A percentile compares a stretch with the other conserved stretches of the same genome.
These are phyloP conservation scores for Paratilapia polleni DNA, from an alignment of 2,113 vertebrate species.

Conservation along the genomic window DNA sequence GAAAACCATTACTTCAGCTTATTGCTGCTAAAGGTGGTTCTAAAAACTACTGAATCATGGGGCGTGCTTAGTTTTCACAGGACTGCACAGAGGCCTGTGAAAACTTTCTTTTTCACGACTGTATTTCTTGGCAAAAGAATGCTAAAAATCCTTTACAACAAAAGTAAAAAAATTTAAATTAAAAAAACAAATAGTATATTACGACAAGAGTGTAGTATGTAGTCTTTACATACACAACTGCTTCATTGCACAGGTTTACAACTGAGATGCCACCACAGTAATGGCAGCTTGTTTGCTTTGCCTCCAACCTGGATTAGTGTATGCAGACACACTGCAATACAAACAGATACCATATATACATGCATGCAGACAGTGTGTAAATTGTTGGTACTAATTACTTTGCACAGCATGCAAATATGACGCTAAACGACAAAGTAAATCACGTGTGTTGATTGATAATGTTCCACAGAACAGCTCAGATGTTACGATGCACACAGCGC, in stretches of 20 bases:
- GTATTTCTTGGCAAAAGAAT: too few relatives aligned
- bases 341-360: neutral
- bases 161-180: neutral
- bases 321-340: neutral
- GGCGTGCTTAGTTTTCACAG: too few relatives aligned
- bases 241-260: neutral
- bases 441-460: neutral
- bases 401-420: neutral
- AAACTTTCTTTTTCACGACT: too few relatives aligned
- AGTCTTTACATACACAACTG: too few relatives aligned
- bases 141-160: too few relatives aligned
- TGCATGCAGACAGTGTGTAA: neutral
- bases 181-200: too few relatives aligned
- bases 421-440: neutral
- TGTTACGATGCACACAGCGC: neutral
- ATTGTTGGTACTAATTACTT: neutral
- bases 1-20: too few relatives aligned
- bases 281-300: neutral
- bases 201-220: fast-evolving
- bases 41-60: too few relatives aligned
- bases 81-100: too few relatives aligned
- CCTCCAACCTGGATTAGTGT: neutral
- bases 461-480: neutral
- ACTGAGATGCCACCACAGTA: neutral
- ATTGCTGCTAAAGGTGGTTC: too few relatives aligned